Percentiles rank a stretch among this genome's conserved stretches.
Conservation (phyloP, 1,140 invertebrate species). For the Bombus consobrinus region DNA sequence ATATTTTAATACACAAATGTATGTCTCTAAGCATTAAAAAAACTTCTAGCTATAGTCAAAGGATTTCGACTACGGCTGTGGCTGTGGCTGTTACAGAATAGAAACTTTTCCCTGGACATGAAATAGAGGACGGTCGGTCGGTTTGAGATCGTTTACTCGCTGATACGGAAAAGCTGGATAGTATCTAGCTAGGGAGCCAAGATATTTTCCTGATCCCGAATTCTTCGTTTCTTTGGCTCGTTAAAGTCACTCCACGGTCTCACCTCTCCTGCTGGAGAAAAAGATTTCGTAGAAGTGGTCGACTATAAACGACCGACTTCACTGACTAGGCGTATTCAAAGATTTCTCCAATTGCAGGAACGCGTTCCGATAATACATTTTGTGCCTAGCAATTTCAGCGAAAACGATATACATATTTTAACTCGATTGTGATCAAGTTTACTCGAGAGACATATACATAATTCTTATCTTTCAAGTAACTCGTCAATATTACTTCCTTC, state of each 20-base stretch:
- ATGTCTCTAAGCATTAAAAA: not conserved
- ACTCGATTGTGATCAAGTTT: not conserved
- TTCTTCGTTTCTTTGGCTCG: constrained; percentile 31
- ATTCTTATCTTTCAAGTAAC: not conserved
- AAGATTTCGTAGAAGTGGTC: constrained; percentile 30
- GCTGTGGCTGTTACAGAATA: constrained; percentile 18
- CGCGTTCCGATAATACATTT: constrained; percentile 3
- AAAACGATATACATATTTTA: not conserved
- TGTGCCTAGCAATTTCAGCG: not conserved
- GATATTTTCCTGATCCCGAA: constrained; percentile 60
- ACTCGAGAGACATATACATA: not conserved
- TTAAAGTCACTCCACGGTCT: constrained; percentile 37
- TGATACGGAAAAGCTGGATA: constrained; percentile 77
- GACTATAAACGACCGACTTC: constrained; percentile 40
- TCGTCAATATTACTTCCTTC: not conserved
- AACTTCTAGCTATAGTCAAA: constrained; percentile 10
- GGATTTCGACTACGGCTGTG: constrained; percentile 42
- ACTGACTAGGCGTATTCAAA: constrained; percentile 28
- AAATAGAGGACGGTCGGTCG: constrained; percentile 67
- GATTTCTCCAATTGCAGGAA: not conserved
- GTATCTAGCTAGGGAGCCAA: constrained; percentile 70
- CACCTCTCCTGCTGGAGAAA: constrained; percentile 15
- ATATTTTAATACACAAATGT: not conserved
- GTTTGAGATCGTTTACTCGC: constrained; percentile 73
- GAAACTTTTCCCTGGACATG: constrained; percentile 72